These are phyloP conservation scores for Neomonachus schauinslandi DNA, from an alignment of 2,113 vertebrate species.

Conservation along the genomic window DNA sequence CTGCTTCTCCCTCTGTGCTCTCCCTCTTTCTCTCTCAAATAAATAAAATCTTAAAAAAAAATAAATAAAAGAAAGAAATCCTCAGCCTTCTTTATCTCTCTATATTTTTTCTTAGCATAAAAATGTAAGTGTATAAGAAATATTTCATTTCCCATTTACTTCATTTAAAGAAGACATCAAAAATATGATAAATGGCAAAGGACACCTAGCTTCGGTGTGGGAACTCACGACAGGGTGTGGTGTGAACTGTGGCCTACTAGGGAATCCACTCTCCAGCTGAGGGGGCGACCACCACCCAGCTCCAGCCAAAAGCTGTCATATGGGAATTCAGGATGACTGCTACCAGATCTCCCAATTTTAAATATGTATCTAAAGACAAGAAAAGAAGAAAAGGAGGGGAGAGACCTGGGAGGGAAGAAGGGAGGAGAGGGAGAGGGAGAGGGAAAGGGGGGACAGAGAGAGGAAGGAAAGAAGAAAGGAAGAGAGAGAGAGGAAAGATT, in stretches of 20 bases:
- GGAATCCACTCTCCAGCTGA: neutral
- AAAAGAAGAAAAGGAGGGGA: neutral
- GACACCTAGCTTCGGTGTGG: neutral
- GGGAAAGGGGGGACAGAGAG: neutral
- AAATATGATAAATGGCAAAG: neutral
- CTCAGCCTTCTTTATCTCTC: neutral
- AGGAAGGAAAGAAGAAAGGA: neutral
- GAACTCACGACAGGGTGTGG: neutral
- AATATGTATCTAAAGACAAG: neutral
- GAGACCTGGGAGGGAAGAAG: neutral
- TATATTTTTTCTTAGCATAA: neutral
- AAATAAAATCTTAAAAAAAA: neutral
- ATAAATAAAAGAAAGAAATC: slow-evolving; percentile 40
- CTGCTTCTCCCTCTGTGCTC: neutral
- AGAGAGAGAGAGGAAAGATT: neutral
- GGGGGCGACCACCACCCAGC: neutral
- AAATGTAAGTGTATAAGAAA: neutral
- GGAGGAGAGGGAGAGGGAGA: neutral
- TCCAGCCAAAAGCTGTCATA: neutral
- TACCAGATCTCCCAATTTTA: neutral
- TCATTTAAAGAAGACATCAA: slow-evolving; percentile 7
- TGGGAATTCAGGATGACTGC: neutral
- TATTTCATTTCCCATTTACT: neutral
- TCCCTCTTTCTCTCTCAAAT: neutral
- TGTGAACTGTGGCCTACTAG: neutral